Evolutionary conservation across 2,113 vertebrate genomes (phyloP).

Genomic region (Crotalus tigris): DNA sequence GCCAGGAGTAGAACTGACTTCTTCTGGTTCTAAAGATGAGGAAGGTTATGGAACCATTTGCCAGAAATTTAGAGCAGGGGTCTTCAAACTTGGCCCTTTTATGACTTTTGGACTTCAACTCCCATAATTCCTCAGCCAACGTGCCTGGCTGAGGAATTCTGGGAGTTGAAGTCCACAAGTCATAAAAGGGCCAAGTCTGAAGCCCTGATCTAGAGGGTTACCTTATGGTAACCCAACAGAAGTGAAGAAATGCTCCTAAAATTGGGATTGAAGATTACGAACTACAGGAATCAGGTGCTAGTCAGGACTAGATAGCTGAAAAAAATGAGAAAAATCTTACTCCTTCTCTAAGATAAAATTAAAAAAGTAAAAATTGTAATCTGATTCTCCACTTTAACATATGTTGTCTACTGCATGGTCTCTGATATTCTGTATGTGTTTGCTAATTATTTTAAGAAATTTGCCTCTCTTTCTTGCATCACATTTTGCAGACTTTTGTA

Average conservation of each 20-base stretch:
- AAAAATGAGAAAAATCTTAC: neutral
- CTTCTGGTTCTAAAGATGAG: neutral
- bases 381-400: neutral
- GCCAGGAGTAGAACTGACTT: neutral
- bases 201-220: neutral
- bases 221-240: neutral
- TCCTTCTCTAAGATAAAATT: too few relatives aligned
- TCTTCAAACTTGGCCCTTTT: too few relatives aligned
- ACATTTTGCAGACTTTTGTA: neutral
- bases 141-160: too few relatives aligned
- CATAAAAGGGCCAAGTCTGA: too few relatives aligned
- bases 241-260: neutral
- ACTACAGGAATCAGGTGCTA: neutral
- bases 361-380: neutral
- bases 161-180: too few relatives aligned
- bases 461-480: neutral
- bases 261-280: neutral
- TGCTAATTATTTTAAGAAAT: neutral
- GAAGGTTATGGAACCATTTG: neutral
- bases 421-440: neutral
- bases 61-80: neutral
- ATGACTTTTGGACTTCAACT: too few relatives aligned
- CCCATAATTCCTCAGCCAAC: too few relatives aligned
- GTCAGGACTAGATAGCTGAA: neutral
- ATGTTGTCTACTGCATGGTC: neutral